Conservation (phyloP, 2,797 vertebrate species). For the Luscinia luscinia region DNA sequence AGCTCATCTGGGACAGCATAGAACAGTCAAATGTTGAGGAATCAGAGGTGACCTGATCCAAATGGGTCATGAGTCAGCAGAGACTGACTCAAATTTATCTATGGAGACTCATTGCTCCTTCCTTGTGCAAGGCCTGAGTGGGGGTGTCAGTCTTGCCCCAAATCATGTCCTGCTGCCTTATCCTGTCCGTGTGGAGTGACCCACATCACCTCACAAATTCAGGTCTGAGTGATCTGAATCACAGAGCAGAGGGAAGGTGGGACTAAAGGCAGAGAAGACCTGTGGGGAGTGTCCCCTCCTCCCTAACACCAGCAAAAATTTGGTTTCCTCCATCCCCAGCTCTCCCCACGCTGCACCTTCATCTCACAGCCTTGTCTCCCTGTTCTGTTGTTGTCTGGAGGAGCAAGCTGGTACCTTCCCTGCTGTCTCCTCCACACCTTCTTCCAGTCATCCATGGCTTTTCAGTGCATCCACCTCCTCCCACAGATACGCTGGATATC, state of each 20-base stretch:
- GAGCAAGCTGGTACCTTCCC: neutral
- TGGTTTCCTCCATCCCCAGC: neutral
- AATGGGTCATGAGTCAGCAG: neutral
- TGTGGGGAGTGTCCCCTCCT: neutral
- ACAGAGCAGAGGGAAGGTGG: neutral
- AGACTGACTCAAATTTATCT: neutral
- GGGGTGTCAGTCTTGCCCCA: neutral
- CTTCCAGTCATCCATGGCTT: neutral
- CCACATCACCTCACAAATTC: neutral
- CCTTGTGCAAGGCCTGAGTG: neutral
- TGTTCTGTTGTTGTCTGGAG: neutral
- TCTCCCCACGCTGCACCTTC: neutral
- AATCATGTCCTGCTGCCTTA: neutral
- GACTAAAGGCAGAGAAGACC: neutral
- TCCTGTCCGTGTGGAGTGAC: neutral
- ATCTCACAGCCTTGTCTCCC: neutral
- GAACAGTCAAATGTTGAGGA: neutral
- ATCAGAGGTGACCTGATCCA: neutral
- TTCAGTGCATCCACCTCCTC: neutral
- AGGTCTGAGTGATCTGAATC: neutral
- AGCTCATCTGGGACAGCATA: neutral
- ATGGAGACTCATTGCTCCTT: neutral
- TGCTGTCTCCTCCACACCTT: neutral
- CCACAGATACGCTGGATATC: neutral
- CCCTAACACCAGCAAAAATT: neutral